These are phyloP conservation scores for Tetheella fluctuosa DNA, from an alignment of 2,888 invertebrate species.

Conservation along the genomic window DNA sequence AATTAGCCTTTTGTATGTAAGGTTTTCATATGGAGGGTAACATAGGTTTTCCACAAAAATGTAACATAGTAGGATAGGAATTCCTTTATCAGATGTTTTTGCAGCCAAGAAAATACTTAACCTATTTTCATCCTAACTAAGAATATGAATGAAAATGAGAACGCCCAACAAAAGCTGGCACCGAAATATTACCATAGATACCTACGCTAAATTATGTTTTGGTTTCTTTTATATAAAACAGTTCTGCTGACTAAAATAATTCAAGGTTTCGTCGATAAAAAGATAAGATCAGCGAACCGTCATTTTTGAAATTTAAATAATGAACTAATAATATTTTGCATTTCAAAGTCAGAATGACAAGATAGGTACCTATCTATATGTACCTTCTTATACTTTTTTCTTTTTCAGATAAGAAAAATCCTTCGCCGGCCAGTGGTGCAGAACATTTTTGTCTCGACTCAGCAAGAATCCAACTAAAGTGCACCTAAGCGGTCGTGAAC, in stretches of 20 bases:
- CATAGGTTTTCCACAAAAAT: not conserved
- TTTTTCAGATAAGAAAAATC: conserved; percentile 44
- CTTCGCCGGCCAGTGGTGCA: conserved; percentile 49
- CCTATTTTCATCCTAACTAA: not conserved
- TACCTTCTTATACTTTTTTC: conserved; percentile 15
- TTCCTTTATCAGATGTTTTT: not conserved
- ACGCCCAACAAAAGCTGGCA: conserved; percentile 3
- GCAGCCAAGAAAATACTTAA: conserved; percentile 2
- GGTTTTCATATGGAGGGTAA: not conserved
- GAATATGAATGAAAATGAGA: conserved; percentile 4
- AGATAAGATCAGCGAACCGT: not conserved
- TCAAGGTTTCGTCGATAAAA: not conserved
- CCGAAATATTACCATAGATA: conserved; percentile 1
- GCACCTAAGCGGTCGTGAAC: conserved; percentile 60
- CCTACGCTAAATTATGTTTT: not conserved
- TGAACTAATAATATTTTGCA: not conserved
- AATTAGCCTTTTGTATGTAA: not conserved
- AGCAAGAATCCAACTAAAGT: conserved; percentile 47
- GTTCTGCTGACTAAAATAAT: not conserved
- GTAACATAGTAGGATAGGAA: not conserved
- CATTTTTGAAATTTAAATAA: no score
- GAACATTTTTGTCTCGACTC: conserved; percentile 53
- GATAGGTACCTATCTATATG: not conserved
- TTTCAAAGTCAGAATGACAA: not conserved
- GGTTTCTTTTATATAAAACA: conserved; percentile 1